Percentiles rank a stretch among this genome's conserved stretches.
These are phyloP conservation scores for Phymastichus coffea DNA, from an alignment of 1,140 invertebrate genomes.

Conservation along the genomic window DNA sequence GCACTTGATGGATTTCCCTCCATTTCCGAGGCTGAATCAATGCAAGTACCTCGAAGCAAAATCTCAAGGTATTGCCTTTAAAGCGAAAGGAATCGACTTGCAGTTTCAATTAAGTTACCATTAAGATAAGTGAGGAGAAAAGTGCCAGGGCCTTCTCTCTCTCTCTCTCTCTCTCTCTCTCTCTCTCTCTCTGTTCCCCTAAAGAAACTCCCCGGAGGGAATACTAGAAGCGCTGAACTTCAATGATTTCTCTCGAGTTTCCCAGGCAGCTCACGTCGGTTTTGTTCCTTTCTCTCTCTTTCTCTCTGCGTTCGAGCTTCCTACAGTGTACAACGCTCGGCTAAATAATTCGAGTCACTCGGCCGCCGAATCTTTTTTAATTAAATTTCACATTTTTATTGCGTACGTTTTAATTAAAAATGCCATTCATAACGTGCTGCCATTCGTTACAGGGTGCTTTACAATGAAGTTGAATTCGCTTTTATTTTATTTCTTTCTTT, in stretches of 20 bases:
- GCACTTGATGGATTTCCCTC: background rate
- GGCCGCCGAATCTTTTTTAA: background rate
- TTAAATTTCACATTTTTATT: background rate
- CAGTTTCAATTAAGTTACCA: slow-evolving; percentile 17
- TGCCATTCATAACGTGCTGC: background rate
- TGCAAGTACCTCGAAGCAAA: background rate
- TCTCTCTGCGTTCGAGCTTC: too few relatives aligned
- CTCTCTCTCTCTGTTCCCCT: too few relatives aligned
- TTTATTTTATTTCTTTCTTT: background rate
- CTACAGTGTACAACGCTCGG: background rate
- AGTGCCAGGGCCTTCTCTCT: too few relatives aligned
- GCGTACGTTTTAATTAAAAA: slow-evolving; percentile 1
- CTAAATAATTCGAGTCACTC: background rate
- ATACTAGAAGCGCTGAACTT: slow-evolving; percentile 4
- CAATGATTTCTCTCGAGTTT: slow-evolving; percentile 17
- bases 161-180: too few relatives aligned
- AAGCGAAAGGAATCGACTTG: background rate
- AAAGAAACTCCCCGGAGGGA: slow-evolving; percentile 11
- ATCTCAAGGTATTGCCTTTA: slow-evolving; percentile 1
- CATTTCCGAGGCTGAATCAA: background rate
- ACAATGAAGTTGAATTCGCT: too few relatives aligned
- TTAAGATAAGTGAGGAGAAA: slow-evolving; percentile 15
- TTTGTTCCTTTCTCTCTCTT: background rate
- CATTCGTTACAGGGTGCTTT: too few relatives aligned
- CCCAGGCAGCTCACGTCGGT: slow-evolving; percentile 7